A percentile compares a stretch with the other conserved stretches of the same genome.
Evolutionary conservation across 2,113 vertebrate genomes (phyloP).

Genomic region (Lepisosteus osseus): DNA sequence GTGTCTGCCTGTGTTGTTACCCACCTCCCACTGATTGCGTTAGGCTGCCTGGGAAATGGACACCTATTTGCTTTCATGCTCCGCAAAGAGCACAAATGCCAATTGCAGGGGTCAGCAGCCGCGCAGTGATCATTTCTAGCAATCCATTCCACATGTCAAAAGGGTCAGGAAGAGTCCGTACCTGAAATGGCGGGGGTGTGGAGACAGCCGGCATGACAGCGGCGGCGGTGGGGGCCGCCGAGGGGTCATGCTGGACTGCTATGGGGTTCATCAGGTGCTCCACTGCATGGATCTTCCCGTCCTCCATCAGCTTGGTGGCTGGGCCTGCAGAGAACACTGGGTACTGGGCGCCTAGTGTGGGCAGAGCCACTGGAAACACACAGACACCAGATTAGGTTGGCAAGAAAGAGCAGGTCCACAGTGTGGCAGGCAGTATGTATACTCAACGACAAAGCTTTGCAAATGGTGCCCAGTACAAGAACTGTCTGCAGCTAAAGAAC

Average conservation of each 20-base stretch:
- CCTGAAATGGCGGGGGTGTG: conserved; percentile 94
- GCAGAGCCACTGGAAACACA: conserved; percentile 79
- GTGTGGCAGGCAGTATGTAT: too few species aligned
- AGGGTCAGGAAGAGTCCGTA: conserved; percentile 35
- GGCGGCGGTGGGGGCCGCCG: conserved; percentile 52
- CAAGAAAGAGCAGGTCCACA: conserved; percentile 24
- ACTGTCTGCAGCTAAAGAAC: too few species aligned
- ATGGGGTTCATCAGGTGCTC: conserved; percentile 94
- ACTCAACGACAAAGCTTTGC: too few species aligned
- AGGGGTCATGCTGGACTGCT: conserved; percentile 84
- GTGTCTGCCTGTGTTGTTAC: too few species aligned
- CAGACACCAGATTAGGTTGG: conserved; percentile 35
- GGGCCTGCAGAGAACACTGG: conserved; percentile 84
- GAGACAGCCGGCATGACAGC: conserved; percentile 83
- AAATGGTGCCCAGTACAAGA: too few species aligned
- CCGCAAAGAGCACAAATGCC: too few species aligned
- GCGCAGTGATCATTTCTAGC: too few species aligned
- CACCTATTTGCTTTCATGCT: too few species aligned
- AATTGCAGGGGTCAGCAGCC: too few species aligned
- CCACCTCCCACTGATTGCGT: too few species aligned
- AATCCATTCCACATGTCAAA: too few species aligned
- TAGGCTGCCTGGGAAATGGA: too few species aligned
- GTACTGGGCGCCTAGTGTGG: conserved; percentile 83
- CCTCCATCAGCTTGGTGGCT: conserved; percentile 86
- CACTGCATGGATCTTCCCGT: conserved; percentile 86